Conservation (phyloP, 35 echinoderm and acorn worm species). For the Eucidaris tribuloides region DNA sequence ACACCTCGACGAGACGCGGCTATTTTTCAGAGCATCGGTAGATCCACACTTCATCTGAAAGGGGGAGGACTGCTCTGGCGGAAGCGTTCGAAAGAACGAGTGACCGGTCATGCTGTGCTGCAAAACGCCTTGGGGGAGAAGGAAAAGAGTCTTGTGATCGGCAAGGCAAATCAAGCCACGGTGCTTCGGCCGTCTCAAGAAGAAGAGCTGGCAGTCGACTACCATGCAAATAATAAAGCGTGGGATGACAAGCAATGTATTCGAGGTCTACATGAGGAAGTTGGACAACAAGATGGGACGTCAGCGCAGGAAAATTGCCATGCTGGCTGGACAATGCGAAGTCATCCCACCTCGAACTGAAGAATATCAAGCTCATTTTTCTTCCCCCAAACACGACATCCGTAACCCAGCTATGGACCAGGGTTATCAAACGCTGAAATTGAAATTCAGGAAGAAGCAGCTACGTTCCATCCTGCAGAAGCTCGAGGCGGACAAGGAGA, state of each 20-base stretch:
- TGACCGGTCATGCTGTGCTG: constrained; percentile 14
- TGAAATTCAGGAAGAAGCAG: constrained; percentile 12
- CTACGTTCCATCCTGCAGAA: neutral
- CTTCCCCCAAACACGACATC: too few relatives aligned
- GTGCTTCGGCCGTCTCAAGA: neutral
- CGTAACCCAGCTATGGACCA: constrained; percentile 32
- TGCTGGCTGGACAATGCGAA: constrained; percentile 19
- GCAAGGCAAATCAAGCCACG: neutral
- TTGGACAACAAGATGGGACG: constrained; percentile 27
- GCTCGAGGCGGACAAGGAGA: constrained; percentile 1
- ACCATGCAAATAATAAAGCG: constrained; percentile 24
- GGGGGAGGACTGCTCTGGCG: neutral
- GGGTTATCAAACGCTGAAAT: constrained; percentile 3
- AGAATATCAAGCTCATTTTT: too few relatives aligned
- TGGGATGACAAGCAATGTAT: constrained; percentile 25
- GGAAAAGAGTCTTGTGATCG: too few relatives aligned
- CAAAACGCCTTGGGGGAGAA: neutral
- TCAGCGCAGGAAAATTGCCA: too few relatives aligned
- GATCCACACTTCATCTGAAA: neutral
- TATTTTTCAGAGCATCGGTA: neutral
- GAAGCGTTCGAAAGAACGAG: neutral
- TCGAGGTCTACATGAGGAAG: constrained; percentile 12
- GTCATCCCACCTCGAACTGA: constrained; percentile 22
- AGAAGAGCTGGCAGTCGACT: constrained; percentile 24
- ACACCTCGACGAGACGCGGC: constrained; percentile 29